These are phyloP conservation scores for Channa striata DNA, from an alignment of 2,797 vertebrate genomes.

Conservation along the genomic window DNA sequence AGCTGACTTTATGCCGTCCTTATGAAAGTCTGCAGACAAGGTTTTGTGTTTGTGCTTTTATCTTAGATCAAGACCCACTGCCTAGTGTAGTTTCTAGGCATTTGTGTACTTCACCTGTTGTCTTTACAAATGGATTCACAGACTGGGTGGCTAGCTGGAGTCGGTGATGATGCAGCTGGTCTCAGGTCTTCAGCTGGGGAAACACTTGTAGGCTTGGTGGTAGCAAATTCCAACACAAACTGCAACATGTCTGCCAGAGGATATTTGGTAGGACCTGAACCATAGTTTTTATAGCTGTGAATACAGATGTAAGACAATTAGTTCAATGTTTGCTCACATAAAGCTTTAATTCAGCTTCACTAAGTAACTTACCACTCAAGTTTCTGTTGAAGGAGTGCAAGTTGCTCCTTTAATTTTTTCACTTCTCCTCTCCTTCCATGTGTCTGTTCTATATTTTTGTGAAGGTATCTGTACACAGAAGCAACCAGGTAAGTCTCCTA, in stretches of 20 bases:
- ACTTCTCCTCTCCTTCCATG: constrained; percentile 90
- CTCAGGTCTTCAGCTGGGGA: constrained; percentile 65
- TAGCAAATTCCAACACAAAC: constrained; percentile 93
- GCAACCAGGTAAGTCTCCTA: not conserved
- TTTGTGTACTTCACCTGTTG: constrained; percentile 75
- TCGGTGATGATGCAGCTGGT: constrained; percentile 44
- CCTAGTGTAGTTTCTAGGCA: not conserved
- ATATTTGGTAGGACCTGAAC: constrained; percentile 90
- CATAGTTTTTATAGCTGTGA: constrained; percentile 92
- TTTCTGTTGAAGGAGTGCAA: constrained; percentile 89
- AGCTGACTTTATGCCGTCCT: not conserved
- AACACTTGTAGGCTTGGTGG: constrained; percentile 81
- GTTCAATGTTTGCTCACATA: not conserved
- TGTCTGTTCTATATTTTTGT: constrained; percentile 90
- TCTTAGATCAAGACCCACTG: not conserved
- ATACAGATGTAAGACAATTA: not conserved
- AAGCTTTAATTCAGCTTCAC: not conserved
- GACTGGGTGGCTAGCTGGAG: constrained; percentile 35
- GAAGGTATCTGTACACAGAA: constrained; percentile 88
- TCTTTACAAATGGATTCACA: constrained; percentile 70
- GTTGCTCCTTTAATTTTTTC: constrained; percentile 89
- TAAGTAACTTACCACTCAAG: constrained; percentile 87
- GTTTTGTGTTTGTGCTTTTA: not conserved
- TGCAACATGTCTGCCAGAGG: constrained; percentile 95
- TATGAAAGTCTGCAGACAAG: not conserved